Base-by-base conservation (phyloP, 2,797 vertebrate species). In the Phataginus tricuspis region DNA sequence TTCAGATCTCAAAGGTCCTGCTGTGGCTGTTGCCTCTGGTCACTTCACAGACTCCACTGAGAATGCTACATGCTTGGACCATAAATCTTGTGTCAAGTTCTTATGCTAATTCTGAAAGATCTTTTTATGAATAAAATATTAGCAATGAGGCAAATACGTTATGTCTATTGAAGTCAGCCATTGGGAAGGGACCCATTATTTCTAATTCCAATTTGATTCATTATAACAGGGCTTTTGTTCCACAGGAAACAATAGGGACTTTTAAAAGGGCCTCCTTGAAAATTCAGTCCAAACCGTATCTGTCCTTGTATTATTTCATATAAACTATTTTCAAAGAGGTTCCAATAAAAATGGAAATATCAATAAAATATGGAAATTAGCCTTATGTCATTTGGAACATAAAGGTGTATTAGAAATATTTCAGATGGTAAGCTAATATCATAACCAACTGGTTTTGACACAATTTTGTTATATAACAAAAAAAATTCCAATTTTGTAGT, bases 101-200 rank as follows among this genome's bases (percentile, higher is more conserved):
- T 85, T 23, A 68, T 63, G 64, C 82, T 96, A 84, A 97, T 94
- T 86, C 16, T 66, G 61, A 86, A 95, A 95, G 18, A 64, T 88
- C 45, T n/a, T 94, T 96, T 89, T 90, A 90, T 19, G 68, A 97
- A 96, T 95, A 95, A 69, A 97, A 96, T 79, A 27, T 0, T 91
- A 82, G 15, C 69, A 51, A 31, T 39, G 23, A 85, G 1, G 95
- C 94, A 96, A 97, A 94, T 42, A 92, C 5, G 84, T 69, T 91
- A n/a, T 55, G 0, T 18, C 0, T 13, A 12, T 53, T 64, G 69
- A 85, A 53, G 64, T 51, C n/a, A n/a, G 8, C 27, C 45, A 63
- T 16, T 92, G 55, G 34, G 25, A 14, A 93, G 37, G 19, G 31
- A 11, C 82, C 37, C 25, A 93, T 29, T 87, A 91, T 75, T 64